Conservation (phyloP, 2,113 vertebrate species). For the Meriones unguiculatus region DNA sequence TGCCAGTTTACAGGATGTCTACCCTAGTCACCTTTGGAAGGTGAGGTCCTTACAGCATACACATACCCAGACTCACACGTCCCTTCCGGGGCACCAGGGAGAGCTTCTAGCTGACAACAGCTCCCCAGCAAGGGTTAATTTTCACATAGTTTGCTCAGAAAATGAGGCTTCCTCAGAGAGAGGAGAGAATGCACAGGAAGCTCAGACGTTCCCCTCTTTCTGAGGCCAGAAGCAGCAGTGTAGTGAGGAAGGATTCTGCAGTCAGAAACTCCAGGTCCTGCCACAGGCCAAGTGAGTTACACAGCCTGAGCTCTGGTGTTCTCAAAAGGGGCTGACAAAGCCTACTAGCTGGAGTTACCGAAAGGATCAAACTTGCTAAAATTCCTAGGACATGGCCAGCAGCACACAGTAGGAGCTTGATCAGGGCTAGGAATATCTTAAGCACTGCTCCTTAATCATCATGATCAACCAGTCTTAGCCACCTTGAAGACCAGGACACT, state of each 20-base stretch:
- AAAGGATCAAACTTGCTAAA: not conserved
- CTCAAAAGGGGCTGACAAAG: not conserved
- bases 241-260: not conserved
- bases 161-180: not conserved
- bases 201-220: not conserved
- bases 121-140: not conserved
- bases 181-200: not conserved
- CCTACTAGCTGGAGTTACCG: not conserved
- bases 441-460: no score
- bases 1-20: not conserved
- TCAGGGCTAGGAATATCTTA: fast-evolving
- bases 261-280: not conserved
- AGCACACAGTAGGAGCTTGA: not conserved
- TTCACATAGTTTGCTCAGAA: not conserved
- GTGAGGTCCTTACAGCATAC: not conserved
- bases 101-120: not conserved
- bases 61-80: not conserved
- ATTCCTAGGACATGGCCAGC: not conserved
- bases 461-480: not conserved
- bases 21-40: fast-evolving
- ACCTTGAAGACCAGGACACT: not conserved
- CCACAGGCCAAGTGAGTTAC: not conserved
- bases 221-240: not conserved
- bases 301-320: no score
- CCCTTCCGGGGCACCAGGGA: fast-evolving